Evolutionary conservation across 2,888 invertebrate species (phyloP).

Genomic region (Empis livida): DNA sequence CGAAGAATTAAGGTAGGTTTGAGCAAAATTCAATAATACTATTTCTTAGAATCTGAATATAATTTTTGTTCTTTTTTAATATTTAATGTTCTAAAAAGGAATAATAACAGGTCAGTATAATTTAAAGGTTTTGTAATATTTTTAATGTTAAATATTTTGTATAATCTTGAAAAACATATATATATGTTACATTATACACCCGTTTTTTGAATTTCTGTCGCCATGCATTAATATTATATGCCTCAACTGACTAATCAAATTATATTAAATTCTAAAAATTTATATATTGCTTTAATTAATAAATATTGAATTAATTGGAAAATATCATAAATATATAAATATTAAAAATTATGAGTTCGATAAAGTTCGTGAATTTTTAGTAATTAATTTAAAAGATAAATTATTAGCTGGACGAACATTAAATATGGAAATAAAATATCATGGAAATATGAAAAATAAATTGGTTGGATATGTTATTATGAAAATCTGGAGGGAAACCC

Average conservation of each 20-base stretch:
- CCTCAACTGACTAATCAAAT: conserved; percentile 38
- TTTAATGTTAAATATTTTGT: too few species aligned
- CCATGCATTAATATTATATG: too few species aligned
- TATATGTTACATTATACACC: too few species aligned
- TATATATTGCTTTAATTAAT: conserved; percentile 35
- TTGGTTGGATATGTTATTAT: conserved; percentile 58
- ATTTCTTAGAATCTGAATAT: too few species aligned
- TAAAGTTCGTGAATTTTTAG: conserved; percentile 22
- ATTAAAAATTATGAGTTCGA: conserved; percentile 16
- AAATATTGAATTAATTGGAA: conserved; percentile 10
- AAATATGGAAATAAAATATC: conserved; percentile 39
- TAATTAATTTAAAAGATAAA: conserved; percentile 20
- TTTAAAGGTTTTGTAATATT: too few species aligned
- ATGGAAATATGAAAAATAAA: conserved; percentile 48
- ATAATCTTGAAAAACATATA: too few species aligned
- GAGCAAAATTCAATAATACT: too few species aligned
- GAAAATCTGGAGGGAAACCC: conserved; percentile 28
- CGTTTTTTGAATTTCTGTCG: too few species aligned
- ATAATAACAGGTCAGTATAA: conserved; percentile 1
- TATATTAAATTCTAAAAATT: conserved; percentile 46
- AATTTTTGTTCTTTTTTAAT: too few species aligned
- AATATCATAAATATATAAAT: neutral
- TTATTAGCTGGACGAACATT: neutral
- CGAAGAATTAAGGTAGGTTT: conserved; percentile 57
- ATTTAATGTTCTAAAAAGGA: neutral